Conservation (phyloP, 2,113 vertebrate species). For the Lycaon pictus region DNA sequence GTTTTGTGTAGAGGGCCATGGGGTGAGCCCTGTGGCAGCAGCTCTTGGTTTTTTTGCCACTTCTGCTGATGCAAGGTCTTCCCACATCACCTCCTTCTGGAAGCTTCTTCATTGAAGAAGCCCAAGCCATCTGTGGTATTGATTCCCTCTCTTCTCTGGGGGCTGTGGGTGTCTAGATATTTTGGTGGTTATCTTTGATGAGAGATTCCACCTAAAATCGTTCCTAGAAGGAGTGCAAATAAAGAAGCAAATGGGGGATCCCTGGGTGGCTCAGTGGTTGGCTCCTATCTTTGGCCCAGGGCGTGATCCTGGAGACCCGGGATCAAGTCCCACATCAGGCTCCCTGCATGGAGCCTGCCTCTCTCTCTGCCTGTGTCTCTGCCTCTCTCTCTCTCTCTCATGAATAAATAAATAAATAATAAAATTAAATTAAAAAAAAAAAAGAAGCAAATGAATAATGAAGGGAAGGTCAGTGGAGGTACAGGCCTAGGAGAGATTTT, state of each 20-base stretch:
- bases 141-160: not conserved
- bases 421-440: not conserved
- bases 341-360: too few species aligned
- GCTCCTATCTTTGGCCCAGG: too few species aligned
- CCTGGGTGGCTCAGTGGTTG: too few species aligned
- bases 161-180: not conserved
- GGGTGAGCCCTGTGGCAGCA: too few species aligned
- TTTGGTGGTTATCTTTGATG: not conserved
- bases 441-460: not conserved
- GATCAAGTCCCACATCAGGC: too few species aligned
- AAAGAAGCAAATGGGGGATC: not conserved
- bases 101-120: not conserved
- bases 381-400: too few species aligned
- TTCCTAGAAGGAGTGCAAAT: not conserved
- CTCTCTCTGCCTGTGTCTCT: too few species aligned
- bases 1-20: not conserved
- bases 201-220: not conserved
- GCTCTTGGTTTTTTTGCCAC: not conserved
- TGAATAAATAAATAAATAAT: too few species aligned
- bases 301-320: too few species aligned
- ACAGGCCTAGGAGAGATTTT: not conserved
- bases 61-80: not conserved
- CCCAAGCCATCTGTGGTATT: not conserved
- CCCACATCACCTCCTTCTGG: not conserved
- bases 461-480: not conserved